These are phyloP conservation scores for Sphaeramia orbicularis DNA, from an alignment of 2,797 vertebrate species.

Conservation along the genomic window DNA sequence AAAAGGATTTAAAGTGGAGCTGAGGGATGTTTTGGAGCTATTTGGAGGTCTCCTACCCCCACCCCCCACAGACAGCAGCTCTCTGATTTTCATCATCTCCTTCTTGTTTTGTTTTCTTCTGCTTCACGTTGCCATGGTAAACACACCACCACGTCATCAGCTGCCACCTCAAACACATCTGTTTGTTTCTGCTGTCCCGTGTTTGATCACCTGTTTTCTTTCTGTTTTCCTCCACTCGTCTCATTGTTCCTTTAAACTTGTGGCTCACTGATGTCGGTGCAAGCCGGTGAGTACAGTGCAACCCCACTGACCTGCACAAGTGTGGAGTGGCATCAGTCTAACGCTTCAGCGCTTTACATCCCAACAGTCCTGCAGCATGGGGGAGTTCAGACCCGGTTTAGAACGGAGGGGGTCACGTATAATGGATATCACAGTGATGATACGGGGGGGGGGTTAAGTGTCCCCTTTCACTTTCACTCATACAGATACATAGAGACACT, in stretches of 20 bases:
- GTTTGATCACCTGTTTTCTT: constrained; percentile 36
- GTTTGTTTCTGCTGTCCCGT: constrained; percentile 11
- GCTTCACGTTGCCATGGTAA: too few relatives aligned
- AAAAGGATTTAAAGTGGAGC: too few relatives aligned
- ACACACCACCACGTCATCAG: not conserved
- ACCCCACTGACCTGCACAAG: constrained; percentile 63
- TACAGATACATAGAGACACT: too few relatives aligned
- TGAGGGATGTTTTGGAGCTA: too few relatives aligned
- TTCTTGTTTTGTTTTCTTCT: too few relatives aligned
- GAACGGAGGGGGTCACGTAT: not conserved
- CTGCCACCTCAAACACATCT: not conserved
- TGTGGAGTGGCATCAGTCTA: constrained; percentile 63
- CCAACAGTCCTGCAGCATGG: constrained; percentile 1
- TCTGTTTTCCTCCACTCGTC: constrained; percentile 24
- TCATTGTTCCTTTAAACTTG: constrained; percentile 51
- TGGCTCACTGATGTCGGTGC: constrained; percentile 60
- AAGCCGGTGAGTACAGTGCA: constrained; percentile 87
- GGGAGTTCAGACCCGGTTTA: not conserved
- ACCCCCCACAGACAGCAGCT: too few relatives aligned
- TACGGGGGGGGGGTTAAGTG: not conserved
- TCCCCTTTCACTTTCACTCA: too few relatives aligned
- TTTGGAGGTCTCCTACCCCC: too few relatives aligned
- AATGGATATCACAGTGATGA: not conserved
- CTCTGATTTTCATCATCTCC: too few relatives aligned
- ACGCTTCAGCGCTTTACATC: constrained; percentile 9